Conservation (phyloP, 2,888 invertebrate genomes). For the Calephelis perditalis region DNA sequence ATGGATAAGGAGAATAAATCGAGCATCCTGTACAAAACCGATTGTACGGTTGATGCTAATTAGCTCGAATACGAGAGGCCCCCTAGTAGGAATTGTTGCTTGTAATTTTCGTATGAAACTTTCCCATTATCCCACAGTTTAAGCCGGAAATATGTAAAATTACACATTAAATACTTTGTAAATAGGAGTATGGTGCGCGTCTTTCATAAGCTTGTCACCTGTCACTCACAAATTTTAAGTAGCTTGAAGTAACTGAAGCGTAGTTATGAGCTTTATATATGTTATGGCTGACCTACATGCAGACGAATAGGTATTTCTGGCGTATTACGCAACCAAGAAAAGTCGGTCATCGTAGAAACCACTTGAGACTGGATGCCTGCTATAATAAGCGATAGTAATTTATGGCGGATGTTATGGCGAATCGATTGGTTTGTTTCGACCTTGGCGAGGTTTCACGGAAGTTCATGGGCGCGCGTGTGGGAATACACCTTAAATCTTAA, state of each 20-base stretch:
- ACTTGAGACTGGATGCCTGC: conserved; percentile 47
- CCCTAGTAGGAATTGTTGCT: conserved; percentile 34
- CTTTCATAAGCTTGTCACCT: conserved; percentile 22
- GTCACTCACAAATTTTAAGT: conserved; percentile 22
- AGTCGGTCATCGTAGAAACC: conserved; percentile 61
- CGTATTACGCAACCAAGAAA: conserved; percentile 56
- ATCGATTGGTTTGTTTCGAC: conserved; percentile 60
- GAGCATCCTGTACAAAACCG: conserved; percentile 36
- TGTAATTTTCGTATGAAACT: conserved; percentile 41
- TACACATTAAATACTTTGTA: conserved; percentile 14
- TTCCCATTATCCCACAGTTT: conserved; percentile 40
- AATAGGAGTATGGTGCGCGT: conserved; percentile 12
- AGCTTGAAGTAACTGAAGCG: conserved; percentile 14
- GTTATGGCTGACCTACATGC: conserved; percentile 26
- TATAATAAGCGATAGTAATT: conserved; percentile 57
- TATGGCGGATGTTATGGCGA: conserved; percentile 44
- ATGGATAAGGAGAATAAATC: not conserved
- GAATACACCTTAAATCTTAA: conserved; percentile 22
- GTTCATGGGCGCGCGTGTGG: conserved; percentile 61
- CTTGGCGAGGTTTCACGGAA: conserved; percentile 67
- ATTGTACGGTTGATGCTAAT: conserved; percentile 41
- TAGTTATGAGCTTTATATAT: conserved; percentile 10
- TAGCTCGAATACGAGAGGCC: conserved; percentile 38
- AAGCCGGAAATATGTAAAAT: conserved; percentile 34
- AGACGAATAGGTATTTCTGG: conserved; percentile 44